Conservation (phyloP, 2,797 vertebrate species). For the Pseudotriccus pelzelni region DNA sequence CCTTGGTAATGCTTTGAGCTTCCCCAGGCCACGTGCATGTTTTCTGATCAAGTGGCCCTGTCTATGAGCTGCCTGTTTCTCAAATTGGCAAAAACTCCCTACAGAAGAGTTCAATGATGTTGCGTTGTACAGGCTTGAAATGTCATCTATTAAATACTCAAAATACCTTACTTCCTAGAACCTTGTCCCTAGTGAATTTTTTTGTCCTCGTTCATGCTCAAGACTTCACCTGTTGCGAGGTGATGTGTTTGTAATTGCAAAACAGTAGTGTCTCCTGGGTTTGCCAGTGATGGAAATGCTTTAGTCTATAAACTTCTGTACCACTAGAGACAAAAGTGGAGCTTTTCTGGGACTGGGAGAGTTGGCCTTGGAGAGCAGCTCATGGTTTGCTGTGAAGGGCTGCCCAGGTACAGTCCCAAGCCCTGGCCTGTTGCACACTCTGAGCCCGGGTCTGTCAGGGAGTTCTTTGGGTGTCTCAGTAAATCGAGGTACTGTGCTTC, state of each 20-base stretch:
- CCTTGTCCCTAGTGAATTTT: conserved; percentile 6
- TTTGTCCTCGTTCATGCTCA: background rate
- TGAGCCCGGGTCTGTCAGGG: accelerated
- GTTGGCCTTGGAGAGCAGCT: too few relatives aligned
- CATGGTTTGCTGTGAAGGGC: background rate
- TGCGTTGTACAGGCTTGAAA: conserved; percentile 39
- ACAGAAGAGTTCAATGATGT: background rate
- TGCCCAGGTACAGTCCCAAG: accelerated
- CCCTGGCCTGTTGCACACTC: background rate
- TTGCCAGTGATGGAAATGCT: background rate
- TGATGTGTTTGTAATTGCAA: background rate
- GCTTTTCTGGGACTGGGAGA: accelerated
- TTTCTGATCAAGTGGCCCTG: background rate
- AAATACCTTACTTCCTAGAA: background rate
- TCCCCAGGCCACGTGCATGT: background rate
- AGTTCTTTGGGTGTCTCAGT: background rate
- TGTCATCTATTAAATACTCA: conserved; percentile 35
- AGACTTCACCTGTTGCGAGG: accelerated
- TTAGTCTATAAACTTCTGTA: accelerated
- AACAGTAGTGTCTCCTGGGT: background rate
- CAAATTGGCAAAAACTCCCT: background rate
- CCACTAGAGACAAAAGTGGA: background rate
- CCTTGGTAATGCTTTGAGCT: background rate
- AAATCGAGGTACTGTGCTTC: accelerated
- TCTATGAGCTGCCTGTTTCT: background rate